Percentiles rank a stretch among this genome's conserved stretches.
Evolutionary conservation across 2,797 vertebrate genomes (phyloP).

Genomic region (Kryptopterus vitreolus): DNA sequence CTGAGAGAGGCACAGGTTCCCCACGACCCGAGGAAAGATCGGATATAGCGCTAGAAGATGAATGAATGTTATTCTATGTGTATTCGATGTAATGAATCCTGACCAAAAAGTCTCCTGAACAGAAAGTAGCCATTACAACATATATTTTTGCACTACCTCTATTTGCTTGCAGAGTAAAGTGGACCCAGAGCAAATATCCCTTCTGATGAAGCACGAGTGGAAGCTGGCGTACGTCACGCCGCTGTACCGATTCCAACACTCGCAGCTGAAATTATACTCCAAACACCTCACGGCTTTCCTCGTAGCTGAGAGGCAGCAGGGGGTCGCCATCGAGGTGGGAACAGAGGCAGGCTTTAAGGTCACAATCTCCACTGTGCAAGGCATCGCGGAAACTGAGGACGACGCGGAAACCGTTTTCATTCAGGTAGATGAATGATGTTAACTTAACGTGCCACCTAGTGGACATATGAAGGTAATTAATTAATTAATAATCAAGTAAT

Average conservation of each 20-base stretch:
- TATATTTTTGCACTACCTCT: neutral
- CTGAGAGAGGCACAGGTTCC: no score
- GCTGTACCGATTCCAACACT: slow-evolving; percentile 80
- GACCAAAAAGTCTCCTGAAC: no score
- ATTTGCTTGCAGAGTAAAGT: slow-evolving; percentile 67
- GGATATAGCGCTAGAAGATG: no score
- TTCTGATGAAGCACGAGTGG: slow-evolving; percentile 84
- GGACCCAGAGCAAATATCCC: slow-evolving; percentile 68
- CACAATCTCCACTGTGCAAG: slow-evolving; percentile 73
- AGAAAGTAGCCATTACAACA: neutral
- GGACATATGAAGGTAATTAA: no score
- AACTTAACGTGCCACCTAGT: no score
- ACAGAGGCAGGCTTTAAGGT: slow-evolving; percentile 73
- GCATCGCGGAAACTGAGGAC: slow-evolving; percentile 70
- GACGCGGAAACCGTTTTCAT: slow-evolving; percentile 83
- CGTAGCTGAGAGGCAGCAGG: slow-evolving; percentile 83
- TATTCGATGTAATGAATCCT: no score
- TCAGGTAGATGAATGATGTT: slow-evolving; percentile 74
- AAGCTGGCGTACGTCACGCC: slow-evolving; percentile 88
- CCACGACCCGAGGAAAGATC: no score
- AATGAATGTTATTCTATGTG: no score
- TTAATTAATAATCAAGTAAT: no score
- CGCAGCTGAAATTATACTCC: slow-evolving; percentile 78
- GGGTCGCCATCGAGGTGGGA: slow-evolving; percentile 78
- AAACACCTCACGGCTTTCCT: slow-evolving; percentile 80